A percentile compares a stretch with the other conserved stretches of the same genome.
Evolutionary conservation across 2,888 invertebrate genomes (phyloP).

Genomic region (Hemicrepidius hirtus): DNA sequence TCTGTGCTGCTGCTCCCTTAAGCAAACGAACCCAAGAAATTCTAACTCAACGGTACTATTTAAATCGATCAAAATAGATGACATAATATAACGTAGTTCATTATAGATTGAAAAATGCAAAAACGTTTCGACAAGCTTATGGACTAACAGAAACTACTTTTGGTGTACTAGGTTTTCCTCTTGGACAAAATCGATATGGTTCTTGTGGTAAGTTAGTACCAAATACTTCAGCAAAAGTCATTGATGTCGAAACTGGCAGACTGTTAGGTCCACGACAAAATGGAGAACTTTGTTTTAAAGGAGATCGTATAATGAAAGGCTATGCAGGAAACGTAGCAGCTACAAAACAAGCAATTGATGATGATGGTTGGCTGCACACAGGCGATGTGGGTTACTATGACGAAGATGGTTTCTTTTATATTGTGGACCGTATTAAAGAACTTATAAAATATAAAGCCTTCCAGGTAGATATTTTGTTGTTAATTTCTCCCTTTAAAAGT

Average conservation of each 20-base stretch:
- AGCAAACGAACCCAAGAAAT: slow-evolving; percentile 72
- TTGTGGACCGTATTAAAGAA: slow-evolving; percentile 91
- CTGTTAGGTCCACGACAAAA: slow-evolving; percentile 77
- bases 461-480: slow-evolving; percentile 74
- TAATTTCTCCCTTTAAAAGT: not conserved
- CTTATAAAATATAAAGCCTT: slow-evolving; percentile 93
- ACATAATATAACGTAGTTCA: not conserved
- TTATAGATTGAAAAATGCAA: slow-evolving; percentile 57
- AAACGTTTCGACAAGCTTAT: slow-evolving; percentile 80
- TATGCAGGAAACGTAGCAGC: slow-evolving; percentile 83
- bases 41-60: slow-evolving; percentile 41
- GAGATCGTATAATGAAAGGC: slow-evolving; percentile 76
- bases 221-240: slow-evolving; percentile 78
- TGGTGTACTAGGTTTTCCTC: slow-evolving; percentile 70
- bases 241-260: slow-evolving; percentile 78
- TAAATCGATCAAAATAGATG: not conserved
- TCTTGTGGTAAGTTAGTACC: slow-evolving; percentile 79
- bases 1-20: slow-evolving; percentile 84
- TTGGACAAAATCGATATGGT: slow-evolving; percentile 72
- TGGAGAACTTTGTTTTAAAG: slow-evolving; percentile 90
- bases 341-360: slow-evolving; percentile 78
- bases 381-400: slow-evolving; percentile 92
- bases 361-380: slow-evolving; percentile 84
- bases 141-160: slow-evolving; percentile 86
- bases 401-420: slow-evolving; percentile 84